Base-by-base conservation (phyloP, 2,113 vertebrate species). In the Albula goreensis region DNA sequence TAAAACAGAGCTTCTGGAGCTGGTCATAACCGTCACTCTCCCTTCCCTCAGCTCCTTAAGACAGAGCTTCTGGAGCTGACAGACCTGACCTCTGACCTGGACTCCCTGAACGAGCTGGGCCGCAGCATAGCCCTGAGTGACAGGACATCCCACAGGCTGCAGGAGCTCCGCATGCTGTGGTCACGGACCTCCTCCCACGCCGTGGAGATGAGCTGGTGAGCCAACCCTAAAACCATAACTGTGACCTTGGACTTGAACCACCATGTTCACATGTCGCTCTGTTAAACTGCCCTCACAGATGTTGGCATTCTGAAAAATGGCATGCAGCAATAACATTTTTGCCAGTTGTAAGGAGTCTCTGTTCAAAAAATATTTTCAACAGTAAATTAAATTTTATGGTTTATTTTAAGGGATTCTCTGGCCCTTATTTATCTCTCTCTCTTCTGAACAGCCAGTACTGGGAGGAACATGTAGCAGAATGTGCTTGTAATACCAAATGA, bases 121-220 rank as follows among this genome's bases (percentile, higher is more conserved):
- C 88, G 89, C 83, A 90, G 48, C 41, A 79, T 96, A 83, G 91
- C 92, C 0, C 93, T 97, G 0, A 91, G 91, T 87, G 93, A 94
- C 51, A 83, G 89, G 12, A 94, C 95, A 3, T n/a, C 91, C 0
- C 94, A 96, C 90, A 95, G 94, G 5, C 85, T 97, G 49, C 95
- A 96, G 56, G 87, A 4, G 10, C 82, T 97, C 88, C 93, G 94
- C 89, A 92, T 94, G 2, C 91, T 91, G 1, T 99, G 97, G 97
- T 89, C 85, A 50, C 91, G 94, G 85, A 93, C 93, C 86, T 93
- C 94, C 1, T 94, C 92, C 2, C 89, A 86, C 0, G 90, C 92
- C 0, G 90, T 93, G 78, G 93, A 96, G 81, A 84, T 13, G 4
- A 96, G 93, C 97, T 97, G 96, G 98, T 98, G 77, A 48, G 92